Percentiles rank a stretch among this genome's conserved stretches.
Evolutionary conservation across 2,113 vertebrate species (phyloP).

Genomic region (Macaca fascicularis): DNA sequence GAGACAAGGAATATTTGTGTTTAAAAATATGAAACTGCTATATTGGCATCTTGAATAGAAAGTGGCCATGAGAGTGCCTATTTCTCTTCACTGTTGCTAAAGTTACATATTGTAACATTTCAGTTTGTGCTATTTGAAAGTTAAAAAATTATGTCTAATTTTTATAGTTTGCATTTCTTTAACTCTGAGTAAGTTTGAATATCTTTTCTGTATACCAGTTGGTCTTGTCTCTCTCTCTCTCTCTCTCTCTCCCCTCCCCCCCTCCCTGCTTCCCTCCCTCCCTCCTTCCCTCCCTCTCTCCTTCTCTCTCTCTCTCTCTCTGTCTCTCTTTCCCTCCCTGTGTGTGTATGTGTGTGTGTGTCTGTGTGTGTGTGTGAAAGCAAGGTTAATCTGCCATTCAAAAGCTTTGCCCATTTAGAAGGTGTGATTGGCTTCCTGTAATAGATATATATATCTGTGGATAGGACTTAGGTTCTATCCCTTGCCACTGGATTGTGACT

Average conservation of each 20-base stretch:
- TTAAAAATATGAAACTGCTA: neutral
- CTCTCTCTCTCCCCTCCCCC: too few relatives aligned
- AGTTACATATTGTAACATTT: neutral
- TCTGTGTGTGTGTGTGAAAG: neutral
- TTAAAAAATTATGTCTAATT: constrained; percentile 40
- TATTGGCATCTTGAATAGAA: neutral
- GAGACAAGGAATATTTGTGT: neutral
- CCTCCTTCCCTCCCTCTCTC: too few relatives aligned
- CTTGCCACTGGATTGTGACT: neutral
- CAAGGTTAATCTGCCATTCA: neutral
- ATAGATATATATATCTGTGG: neutral
- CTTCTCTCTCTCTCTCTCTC: neutral
- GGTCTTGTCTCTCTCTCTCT: neutral
- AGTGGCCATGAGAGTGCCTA: neutral
- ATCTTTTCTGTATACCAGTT: neutral
- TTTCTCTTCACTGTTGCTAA: neutral
- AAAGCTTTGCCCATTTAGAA: neutral
- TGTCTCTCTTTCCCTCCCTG: too few relatives aligned
- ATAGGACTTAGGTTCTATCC: neutral
- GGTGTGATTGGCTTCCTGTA: neutral
- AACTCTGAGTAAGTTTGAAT: neutral
- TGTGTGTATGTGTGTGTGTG: neutral
- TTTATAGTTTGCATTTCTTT: neutral
- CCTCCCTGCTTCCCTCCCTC: too few relatives aligned
- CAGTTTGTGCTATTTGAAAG: neutral